Evolutionary conservation across 2,113 vertebrate species (phyloP).

Genomic region (Pachyramphus minor): DNA sequence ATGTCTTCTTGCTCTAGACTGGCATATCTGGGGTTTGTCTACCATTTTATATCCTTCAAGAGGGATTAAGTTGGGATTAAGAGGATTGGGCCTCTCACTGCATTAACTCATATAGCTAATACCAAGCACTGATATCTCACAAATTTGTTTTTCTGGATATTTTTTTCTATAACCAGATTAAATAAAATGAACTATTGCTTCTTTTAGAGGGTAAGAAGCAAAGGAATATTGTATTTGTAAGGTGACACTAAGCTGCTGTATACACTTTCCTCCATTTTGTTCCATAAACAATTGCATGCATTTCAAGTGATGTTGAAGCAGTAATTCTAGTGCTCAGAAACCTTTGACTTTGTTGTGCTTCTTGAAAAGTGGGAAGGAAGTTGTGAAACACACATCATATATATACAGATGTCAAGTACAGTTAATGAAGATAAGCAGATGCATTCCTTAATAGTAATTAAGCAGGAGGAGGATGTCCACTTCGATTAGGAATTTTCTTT

Average conservation of each 20-base stretch:
- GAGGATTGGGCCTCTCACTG: background rate
- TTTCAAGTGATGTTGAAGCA: background rate
- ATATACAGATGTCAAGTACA: conserved; percentile 23
- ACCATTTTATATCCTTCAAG: background rate
- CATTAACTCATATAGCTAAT: background rate
- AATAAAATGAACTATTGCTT: background rate
- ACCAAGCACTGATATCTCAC: background rate
- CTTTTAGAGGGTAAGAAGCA: background rate
- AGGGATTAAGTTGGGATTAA: background rate
- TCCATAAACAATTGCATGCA: background rate
- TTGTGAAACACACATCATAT: background rate
- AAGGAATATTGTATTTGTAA: background rate
- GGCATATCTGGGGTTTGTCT: background rate
- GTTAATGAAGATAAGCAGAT: conserved; percentile 50
- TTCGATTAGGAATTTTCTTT: background rate
- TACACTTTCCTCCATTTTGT: background rate
- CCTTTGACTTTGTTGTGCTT: background rate
- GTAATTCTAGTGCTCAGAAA: background rate
- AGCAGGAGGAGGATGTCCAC: background rate
- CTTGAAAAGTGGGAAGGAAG: conserved; percentile 33
- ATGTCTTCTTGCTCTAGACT: background rate
- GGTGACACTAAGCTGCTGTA: background rate
- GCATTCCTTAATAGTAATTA: conserved; percentile 22
- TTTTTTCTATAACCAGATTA: background rate
- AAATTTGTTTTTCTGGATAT: background rate